Evolutionary conservation across 2,888 invertebrate species (phyloP).

Genomic region (Drosophila ezoana): DNA sequence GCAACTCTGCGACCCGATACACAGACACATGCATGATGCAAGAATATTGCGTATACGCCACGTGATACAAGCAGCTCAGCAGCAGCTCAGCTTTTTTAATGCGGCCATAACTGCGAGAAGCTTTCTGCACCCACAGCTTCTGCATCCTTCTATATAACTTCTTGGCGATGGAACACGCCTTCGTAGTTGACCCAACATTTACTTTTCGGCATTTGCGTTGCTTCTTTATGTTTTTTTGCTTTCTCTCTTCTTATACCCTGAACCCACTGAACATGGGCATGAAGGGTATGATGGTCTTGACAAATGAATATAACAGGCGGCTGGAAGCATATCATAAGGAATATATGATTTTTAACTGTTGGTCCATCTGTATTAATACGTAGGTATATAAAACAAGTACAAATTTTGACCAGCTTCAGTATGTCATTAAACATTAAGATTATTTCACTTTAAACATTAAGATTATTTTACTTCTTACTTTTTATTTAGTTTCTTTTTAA

Average conservation of each 20-base stretch:
- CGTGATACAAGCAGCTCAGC: constrained; percentile 43
- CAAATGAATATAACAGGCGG: not conserved
- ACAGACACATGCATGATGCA: constrained; percentile 24
- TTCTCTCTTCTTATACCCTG: not conserved
- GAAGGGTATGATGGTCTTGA: not conserved
- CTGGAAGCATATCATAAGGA: not conserved
- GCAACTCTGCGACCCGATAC: constrained; percentile 11
- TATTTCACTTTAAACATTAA: too few relatives aligned
- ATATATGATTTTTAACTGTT: too few relatives aligned
- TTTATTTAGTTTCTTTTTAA: too few relatives aligned
- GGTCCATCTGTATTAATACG: too few relatives aligned
- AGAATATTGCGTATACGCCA: constrained; percentile 73
- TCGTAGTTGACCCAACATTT: constrained; percentile 70
- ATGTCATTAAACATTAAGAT: too few relatives aligned
- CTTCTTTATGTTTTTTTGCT: constrained; percentile 18
- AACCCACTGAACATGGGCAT: not conserved
- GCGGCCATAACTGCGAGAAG: constrained; percentile 55
- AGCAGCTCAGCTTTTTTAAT: constrained; percentile 47
- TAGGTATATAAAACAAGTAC: too few relatives aligned
- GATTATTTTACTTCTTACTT: too few relatives aligned
- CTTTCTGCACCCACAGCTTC: constrained; percentile 23
- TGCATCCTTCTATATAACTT: not conserved
- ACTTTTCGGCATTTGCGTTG: constrained; percentile 65
- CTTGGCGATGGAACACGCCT: constrained; percentile 13
- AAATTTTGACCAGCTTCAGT: too few relatives aligned